Conservation (phyloP, 2,888 invertebrate genomes). For the Pseudeuparius sepicola region DNA sequence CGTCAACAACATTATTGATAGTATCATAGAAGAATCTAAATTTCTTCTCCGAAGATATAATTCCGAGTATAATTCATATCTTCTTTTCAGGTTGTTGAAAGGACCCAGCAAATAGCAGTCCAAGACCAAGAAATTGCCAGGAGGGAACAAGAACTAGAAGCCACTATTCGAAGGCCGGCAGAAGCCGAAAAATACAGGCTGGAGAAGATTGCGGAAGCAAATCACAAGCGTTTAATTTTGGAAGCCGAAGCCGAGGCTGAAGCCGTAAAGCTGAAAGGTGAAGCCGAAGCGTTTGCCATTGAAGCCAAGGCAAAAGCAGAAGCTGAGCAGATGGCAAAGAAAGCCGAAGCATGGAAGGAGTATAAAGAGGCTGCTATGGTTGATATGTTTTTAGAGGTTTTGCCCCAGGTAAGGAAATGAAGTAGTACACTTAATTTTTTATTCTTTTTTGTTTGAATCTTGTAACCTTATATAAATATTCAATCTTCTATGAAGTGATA, state of each 20-base stretch:
- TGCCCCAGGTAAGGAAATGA: slow-evolving; percentile 74
- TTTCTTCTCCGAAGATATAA: too few relatives aligned
- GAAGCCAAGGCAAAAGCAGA: slow-evolving; percentile 92
- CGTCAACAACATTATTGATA: too few relatives aligned
- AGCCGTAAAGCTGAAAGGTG: slow-evolving; percentile 73
- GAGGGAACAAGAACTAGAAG: slow-evolving; percentile 85
- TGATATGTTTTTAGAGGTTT: slow-evolving; percentile 90
- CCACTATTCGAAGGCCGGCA: slow-evolving; percentile 86
- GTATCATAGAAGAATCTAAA: too few relatives aligned
- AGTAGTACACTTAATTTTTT: too few relatives aligned
- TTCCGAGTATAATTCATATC: too few relatives aligned
- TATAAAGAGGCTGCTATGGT: slow-evolving; percentile 93
- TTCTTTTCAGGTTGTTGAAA: slow-evolving; percentile 32
- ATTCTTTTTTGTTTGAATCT: too few relatives aligned
- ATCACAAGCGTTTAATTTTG: slow-evolving; percentile 75
- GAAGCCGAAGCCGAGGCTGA: slow-evolving; percentile 96
- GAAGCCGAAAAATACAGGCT: slow-evolving; percentile 88
- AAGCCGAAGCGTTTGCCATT: slow-evolving; percentile 88
- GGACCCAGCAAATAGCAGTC: slow-evolving; percentile 78
- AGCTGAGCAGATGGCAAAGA: slow-evolving; percentile 94
- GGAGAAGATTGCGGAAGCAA: slow-evolving; percentile 92
- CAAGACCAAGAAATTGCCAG: slow-evolving; percentile 94
- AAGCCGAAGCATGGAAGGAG: slow-evolving; percentile 94
- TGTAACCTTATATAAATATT: too few relatives aligned
- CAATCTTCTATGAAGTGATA: too few relatives aligned